Percentiles rank a stretch among this genome's conserved stretches.
These are phyloP conservation scores for Pocillopora verrucosa DNA, from an alignment of 64 coral and sea anemone genomes.

Conservation along the genomic window DNA sequence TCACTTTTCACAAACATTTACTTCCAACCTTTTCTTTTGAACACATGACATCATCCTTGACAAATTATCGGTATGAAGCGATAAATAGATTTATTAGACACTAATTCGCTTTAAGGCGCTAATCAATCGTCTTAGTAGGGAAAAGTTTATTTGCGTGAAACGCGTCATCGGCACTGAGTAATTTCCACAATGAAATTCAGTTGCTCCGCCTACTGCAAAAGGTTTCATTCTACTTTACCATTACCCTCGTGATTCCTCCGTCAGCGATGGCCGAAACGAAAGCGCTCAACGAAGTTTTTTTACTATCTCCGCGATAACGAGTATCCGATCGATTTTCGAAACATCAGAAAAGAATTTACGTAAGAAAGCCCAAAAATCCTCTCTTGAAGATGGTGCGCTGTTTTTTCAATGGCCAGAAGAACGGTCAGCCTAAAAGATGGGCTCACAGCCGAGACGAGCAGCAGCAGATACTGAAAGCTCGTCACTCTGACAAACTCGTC, in stretches of 20 bases:
- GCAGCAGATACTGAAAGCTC: too few relatives aligned
- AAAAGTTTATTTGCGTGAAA: background rate
- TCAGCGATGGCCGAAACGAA: conserved; percentile 8
- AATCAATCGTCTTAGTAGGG: background rate
- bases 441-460: too few relatives aligned
- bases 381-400: conserved; percentile 3
- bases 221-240: background rate
- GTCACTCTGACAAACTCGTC: too few relatives aligned
- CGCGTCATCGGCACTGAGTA: conserved; percentile 6
- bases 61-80: too few relatives aligned
- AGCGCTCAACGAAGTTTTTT: background rate
- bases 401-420: conserved; percentile 13
- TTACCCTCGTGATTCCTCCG: conserved; percentile 1
- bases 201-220: background rate
- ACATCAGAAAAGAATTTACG: background rate
- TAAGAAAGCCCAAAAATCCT: background rate
- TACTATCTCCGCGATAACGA: conserved; percentile 4
- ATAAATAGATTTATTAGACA: too few relatives aligned
- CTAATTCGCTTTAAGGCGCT: background rate
- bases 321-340: conserved; percentile 21
- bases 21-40: too few relatives aligned
- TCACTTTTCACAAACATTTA: too few relatives aligned
- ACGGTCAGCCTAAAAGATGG: background rate
- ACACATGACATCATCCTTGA: too few relatives aligned
- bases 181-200: background rate